Conservation (phyloP, 2,797 vertebrate species). For the Gorsachius magnificus region DNA sequence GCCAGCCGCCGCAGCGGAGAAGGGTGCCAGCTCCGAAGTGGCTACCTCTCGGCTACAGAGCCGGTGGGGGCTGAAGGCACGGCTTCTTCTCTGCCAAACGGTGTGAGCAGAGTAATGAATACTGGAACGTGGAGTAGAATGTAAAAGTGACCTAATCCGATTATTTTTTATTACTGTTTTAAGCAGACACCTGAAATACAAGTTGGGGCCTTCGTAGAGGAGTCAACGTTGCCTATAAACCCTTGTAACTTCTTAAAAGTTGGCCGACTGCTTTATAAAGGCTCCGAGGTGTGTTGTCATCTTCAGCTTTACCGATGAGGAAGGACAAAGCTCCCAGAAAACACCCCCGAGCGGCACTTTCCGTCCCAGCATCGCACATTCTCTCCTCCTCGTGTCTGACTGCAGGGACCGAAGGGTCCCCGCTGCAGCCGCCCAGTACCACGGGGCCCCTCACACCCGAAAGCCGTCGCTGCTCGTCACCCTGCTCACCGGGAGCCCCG, state of each 20-base stretch:
- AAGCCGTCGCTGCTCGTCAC: rapidly evolving
- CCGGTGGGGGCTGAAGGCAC: rapidly evolving
- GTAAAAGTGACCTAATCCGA: too few relatives aligned
- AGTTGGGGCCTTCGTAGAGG: rapidly evolving
- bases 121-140: rapidly evolving
- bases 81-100: not conserved
- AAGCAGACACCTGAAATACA: not conserved
- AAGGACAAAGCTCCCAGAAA: not conserved
- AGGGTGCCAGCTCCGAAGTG: not conserved
- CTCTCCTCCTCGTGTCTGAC: rapidly evolving
- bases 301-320: not conserved
- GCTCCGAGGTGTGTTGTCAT: rapidly evolving
- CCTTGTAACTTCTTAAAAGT: not conserved
- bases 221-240: not conserved
- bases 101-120: rapidly evolving
- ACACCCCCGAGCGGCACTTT: rapidly evolving
- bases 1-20: not conserved
- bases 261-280: not conserved
- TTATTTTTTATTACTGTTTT: not conserved
- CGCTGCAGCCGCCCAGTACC: rapidly evolving
- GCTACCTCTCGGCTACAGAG: not conserved
- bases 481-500: not conserved
- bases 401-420: rapidly evolving
- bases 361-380: rapidly evolving
- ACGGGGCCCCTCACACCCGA: rapidly evolving